Evolutionary conservation across 2,113 vertebrate genomes (phyloP).

Genomic region (Sceloporus undulatus): DNA sequence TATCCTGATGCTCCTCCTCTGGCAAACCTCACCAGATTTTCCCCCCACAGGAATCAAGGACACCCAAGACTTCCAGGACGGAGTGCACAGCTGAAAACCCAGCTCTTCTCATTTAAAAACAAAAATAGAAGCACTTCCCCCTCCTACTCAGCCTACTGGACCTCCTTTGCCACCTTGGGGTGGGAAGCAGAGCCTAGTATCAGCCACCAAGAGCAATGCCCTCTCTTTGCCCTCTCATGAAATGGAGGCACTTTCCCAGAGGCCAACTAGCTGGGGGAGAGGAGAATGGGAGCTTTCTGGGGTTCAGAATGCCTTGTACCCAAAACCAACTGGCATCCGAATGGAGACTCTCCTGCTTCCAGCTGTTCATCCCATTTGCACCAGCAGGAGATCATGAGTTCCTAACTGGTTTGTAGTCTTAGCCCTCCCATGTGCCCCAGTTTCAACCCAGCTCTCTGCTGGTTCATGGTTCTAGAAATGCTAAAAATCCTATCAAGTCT

Average conservation of each 20-base stretch:
- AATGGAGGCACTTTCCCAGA: not conserved
- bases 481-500: not conserved
- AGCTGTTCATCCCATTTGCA: constrained; percentile 26
- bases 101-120: not conserved
- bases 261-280: not conserved
- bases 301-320: constrained; percentile 11
- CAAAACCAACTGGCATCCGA: not conserved
- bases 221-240: not conserved
- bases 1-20: not conserved
- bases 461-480: not conserved
- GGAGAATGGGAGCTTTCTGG: constrained; percentile 15
- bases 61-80: not conserved
- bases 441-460: not conserved
- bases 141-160: not conserved
- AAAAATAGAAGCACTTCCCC: not conserved
- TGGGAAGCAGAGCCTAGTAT: not conserved
- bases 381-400: constrained; percentile 40
- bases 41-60: not conserved
- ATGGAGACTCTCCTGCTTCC: constrained; percentile 13
- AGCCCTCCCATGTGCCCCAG: not conserved
- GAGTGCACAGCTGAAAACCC: not conserved
- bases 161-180: not conserved
- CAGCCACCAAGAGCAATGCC: not conserved
- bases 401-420: constrained; percentile 4
- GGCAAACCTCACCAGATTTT: not conserved